A percentile compares a stretch with the other conserved stretches of the same genome.
Evolutionary conservation across 1,140 invertebrate genomes (phyloP).

Genomic region (Chironomus tepperi): DNA sequence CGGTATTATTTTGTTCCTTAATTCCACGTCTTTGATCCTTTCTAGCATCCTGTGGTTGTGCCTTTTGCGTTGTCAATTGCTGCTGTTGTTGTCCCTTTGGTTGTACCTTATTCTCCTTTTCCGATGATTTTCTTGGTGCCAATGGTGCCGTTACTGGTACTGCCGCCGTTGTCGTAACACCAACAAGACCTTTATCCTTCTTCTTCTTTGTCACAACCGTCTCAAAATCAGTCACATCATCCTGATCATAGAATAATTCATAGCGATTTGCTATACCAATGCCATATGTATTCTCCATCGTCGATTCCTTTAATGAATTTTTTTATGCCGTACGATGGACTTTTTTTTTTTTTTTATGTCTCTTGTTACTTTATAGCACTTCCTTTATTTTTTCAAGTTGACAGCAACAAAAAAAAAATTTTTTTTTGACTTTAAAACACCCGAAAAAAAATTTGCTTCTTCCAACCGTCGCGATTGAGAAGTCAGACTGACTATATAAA

Average conservation of each 20-base stretch:
- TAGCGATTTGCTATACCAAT: constrained; percentile 88
- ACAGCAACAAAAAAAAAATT: no score
- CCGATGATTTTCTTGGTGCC: not conserved
- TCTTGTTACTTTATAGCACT: no score
- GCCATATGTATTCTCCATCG: constrained; percentile 88
- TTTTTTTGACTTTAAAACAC: no score
- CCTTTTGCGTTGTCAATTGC: not conserved
- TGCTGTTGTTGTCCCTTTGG: not conserved
- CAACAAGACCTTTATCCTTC: constrained; percentile 54
- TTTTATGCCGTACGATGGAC: constrained; percentile 1
- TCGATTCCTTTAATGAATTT: not conserved
- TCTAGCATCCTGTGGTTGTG: not conserved
- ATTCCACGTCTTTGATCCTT: not conserved
- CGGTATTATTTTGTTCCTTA: constrained; percentile 11
- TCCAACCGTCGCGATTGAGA: no score
- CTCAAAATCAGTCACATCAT: constrained; percentile 80
- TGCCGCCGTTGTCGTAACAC: not conserved
- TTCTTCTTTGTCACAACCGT: constrained; percentile 76
- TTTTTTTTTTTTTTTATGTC: not conserved
- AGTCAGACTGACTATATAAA: no score
- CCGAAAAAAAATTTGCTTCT: no score
- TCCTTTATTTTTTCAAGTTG: no score
- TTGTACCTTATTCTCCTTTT: not conserved
- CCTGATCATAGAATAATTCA: constrained; percentile 77
- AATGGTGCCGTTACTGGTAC: not conserved